Percentiles rank a stretch among this genome's conserved stretches.
These are phyloP conservation scores for Ophiodon elongatus DNA, from an alignment of 2,113 vertebrate species.

Conservation along the genomic window DNA sequence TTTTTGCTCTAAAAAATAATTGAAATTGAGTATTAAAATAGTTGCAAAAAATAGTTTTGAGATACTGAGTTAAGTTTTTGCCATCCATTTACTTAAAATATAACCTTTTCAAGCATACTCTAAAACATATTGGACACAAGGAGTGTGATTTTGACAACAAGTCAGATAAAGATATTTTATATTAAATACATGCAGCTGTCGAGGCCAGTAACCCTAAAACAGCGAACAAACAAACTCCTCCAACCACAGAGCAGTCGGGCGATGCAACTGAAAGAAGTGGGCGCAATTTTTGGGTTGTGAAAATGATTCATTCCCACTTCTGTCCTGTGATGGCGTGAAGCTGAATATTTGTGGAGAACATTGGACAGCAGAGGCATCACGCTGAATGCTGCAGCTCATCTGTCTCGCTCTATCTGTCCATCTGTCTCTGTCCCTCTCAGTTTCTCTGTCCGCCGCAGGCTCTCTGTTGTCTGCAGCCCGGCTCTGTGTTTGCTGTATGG, in stretches of 20 bases:
- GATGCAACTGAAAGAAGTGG: slow-evolving; percentile 15
- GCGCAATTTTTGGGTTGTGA: slow-evolving; percentile 30
- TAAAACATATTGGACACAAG: background rate
- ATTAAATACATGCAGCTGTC: slow-evolving; percentile 9
- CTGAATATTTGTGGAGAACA: slow-evolving; percentile 44
- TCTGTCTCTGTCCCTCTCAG: slow-evolving; percentile 32
- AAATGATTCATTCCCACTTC: slow-evolving; percentile 61
- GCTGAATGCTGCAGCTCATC: slow-evolving; percentile 46
- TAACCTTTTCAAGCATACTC: slow-evolving; percentile 1
- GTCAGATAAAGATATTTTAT: background rate
- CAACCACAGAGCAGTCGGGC: background rate
- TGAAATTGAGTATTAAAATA: background rate
- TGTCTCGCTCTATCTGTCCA: background rate
- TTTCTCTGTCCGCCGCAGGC: slow-evolving; percentile 22
- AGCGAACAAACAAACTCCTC: background rate
- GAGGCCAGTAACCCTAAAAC: background rate
- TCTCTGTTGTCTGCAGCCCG: slow-evolving; percentile 18
- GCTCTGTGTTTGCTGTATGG: slow-evolving; percentile 40
- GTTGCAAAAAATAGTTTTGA: background rate
- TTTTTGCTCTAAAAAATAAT: background rate
- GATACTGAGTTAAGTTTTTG: background rate
- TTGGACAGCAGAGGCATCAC: slow-evolving; percentile 32
- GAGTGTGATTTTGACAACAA: slow-evolving; percentile 11
- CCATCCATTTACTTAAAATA: background rate
- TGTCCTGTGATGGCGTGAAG: slow-evolving; percentile 45